Conservation (phyloP, 1,140 invertebrate species). For the Monochamus saltuarius region DNA sequence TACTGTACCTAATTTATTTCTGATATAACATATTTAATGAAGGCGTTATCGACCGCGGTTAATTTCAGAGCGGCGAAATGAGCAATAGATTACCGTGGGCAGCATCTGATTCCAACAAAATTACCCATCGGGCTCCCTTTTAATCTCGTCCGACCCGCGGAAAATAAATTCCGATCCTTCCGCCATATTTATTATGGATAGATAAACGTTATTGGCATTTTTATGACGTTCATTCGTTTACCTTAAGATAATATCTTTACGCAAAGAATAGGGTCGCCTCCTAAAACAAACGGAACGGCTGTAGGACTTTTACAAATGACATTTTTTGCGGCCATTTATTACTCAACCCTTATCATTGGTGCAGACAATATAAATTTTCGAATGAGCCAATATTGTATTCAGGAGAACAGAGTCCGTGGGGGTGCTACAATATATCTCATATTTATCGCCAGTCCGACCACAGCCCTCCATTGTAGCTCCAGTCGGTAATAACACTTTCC, state of each 20-base stretch:
- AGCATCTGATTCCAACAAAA: too few species aligned
- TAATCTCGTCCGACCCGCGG: too few species aligned
- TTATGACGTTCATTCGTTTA: constrained; percentile 32
- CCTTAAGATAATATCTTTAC: constrained; percentile 30
- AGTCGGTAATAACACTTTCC: constrained; percentile 46
- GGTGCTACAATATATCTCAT: constrained; percentile 43
- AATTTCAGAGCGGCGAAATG: too few species aligned
- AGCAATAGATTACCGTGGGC: too few species aligned
- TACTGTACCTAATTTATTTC: too few species aligned
- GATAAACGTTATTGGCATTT: constrained; percentile 18
- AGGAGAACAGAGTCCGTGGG: constrained; percentile 22
- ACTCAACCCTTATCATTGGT: constrained; percentile 48
- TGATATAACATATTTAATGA: too few species aligned
- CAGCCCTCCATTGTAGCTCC: constrained; percentile 30
- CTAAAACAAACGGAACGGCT: constrained; percentile 38
- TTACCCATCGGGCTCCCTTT: too few species aligned
- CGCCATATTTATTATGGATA: too few species aligned
- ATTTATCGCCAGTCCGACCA: constrained; percentile 34
- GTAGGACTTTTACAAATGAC: constrained; percentile 45
- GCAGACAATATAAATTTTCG: constrained; percentile 48
- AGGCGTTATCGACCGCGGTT: too few species aligned
- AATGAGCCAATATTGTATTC: constrained; percentile 40
- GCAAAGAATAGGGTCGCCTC: constrained; percentile 26
- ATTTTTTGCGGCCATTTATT: constrained; percentile 49
- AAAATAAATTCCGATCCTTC: too few species aligned